These are phyloP conservation scores for Phragmatobia fuliginosa DNA, from an alignment of 2,888 invertebrate genomes.

Conservation along the genomic window DNA sequence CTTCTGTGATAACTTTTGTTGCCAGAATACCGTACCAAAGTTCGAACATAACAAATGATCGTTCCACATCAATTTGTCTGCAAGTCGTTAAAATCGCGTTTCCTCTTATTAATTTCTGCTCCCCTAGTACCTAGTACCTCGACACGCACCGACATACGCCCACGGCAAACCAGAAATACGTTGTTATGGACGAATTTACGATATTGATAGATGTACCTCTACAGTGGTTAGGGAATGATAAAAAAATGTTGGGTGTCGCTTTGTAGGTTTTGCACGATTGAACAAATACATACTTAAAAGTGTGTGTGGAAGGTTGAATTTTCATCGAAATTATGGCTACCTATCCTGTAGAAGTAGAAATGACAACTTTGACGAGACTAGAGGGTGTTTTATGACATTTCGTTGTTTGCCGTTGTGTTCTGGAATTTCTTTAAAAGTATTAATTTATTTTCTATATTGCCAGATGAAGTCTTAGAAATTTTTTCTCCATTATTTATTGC, in stretches of 20 bases:
- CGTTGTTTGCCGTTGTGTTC: not conserved
- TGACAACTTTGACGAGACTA: not conserved
- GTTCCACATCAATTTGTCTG: slow-evolving; percentile 79
- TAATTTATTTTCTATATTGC: not conserved
- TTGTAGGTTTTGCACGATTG: slow-evolving; percentile 2
- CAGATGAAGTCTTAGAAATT: too few relatives aligned
- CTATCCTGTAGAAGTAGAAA: slow-evolving; percentile 7
- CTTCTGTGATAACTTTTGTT: slow-evolving; percentile 1
- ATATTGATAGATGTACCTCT: slow-evolving; percentile 66
- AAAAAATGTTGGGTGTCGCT: slow-evolving; percentile 46
- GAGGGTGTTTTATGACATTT: slow-evolving; percentile 9
- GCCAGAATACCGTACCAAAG: slow-evolving; percentile 61
- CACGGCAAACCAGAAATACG: slow-evolving; percentile 66
- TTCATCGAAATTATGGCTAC: slow-evolving; percentile 6
- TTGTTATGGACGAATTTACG: slow-evolving; percentile 70
- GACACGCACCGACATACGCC: slow-evolving; percentile 64
- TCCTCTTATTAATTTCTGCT: slow-evolving; percentile 81
- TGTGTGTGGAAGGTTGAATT: not conserved
- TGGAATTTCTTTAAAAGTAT: not conserved
- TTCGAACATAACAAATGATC: slow-evolving; percentile 78
- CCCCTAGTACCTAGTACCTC: slow-evolving; percentile 55
- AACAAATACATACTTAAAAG: slow-evolving; percentile 21
- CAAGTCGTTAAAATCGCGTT: slow-evolving; percentile 80
- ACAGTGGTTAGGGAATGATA: slow-evolving; percentile 52
- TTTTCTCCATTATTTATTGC: too few relatives aligned